A percentile compares a stretch with the other conserved stretches of the same genome.
Conservation (phyloP, 2,113 vertebrate species). For the Deroptyus accipitrinus region DNA sequence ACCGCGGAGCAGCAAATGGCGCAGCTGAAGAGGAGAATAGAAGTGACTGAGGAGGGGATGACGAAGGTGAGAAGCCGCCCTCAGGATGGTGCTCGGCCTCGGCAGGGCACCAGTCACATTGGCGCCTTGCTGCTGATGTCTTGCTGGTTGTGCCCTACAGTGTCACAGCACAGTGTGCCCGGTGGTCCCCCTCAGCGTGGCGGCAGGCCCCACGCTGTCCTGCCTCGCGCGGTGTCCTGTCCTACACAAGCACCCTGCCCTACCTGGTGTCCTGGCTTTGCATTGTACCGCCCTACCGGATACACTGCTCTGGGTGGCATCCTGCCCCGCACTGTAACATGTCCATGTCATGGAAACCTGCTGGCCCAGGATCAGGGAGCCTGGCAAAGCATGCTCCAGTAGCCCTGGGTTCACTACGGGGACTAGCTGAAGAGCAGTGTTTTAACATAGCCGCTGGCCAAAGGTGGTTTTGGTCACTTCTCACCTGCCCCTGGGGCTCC, state of each 20-base stretch:
- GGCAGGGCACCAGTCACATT: neutral
- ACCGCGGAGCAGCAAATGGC: neutral
- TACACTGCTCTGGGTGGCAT: neutral
- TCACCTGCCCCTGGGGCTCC: neutral
- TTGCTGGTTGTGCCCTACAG: neutral
- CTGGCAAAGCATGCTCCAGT: accelerated
- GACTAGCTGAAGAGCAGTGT: neutral
- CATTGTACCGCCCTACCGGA: accelerated
- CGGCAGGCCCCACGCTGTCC: neutral
- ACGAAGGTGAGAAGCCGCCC: constrained; percentile 20
- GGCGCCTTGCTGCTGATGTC: neutral
- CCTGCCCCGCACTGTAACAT: too few species aligned
- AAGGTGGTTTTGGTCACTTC: neutral
- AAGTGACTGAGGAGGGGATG: constrained; percentile 45
- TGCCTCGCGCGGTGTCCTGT: neutral
- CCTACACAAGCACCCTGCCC: neutral
- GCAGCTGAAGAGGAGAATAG: constrained; percentile 64
- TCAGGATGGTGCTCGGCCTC: too few species aligned
- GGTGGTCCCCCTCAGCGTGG: neutral
- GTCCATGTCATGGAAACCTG: neutral
- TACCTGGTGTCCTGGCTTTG: neutral
- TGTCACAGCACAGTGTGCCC: neutral
- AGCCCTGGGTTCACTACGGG: neutral
- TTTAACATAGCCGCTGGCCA: neutral
- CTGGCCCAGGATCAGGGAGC: neutral